phyloP scores from a whole-genome alignment of 2,113 vertebrate species.

The Mormyrus iriodes region DNA sequence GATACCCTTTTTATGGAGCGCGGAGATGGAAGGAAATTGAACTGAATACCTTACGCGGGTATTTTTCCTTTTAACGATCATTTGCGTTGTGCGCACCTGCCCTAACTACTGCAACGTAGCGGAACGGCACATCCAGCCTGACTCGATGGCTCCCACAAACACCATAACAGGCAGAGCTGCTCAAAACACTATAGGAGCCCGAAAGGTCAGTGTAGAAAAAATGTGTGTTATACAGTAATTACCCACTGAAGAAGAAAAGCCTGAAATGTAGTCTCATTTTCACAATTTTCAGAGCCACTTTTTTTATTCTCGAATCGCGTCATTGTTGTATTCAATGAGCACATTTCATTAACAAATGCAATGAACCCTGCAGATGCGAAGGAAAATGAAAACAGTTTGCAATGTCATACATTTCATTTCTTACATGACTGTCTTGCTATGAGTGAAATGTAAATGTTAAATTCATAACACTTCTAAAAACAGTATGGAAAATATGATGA shows the following conservation, averaged over 20 bases:
- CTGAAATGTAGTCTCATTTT: neutral
- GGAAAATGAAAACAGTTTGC: neutral
- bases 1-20: neutral
- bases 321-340: neutral
- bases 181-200: neutral
- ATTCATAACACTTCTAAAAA: neutral
- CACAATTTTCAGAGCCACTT: neutral
- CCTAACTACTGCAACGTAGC: neutral
- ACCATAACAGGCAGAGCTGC: neutral
- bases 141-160: neutral
- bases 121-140: neutral
- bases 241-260: neutral
- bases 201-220: neutral
- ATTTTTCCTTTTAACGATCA: neutral
- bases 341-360: conserved; percentile 1
- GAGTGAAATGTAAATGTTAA: neutral
- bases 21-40: neutral
- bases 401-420: neutral
- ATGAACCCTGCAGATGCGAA: neutral
- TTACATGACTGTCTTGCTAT: neutral
- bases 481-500: neutral
- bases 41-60: neutral
- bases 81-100: neutral
- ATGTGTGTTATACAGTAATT: neutral
- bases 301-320: neutral